Evolutionary conservation across 2,797 vertebrate species (phyloP), one percentile per base, ranked within the genome.

Genomic region (Micropoecilia bifurca): DNA sequence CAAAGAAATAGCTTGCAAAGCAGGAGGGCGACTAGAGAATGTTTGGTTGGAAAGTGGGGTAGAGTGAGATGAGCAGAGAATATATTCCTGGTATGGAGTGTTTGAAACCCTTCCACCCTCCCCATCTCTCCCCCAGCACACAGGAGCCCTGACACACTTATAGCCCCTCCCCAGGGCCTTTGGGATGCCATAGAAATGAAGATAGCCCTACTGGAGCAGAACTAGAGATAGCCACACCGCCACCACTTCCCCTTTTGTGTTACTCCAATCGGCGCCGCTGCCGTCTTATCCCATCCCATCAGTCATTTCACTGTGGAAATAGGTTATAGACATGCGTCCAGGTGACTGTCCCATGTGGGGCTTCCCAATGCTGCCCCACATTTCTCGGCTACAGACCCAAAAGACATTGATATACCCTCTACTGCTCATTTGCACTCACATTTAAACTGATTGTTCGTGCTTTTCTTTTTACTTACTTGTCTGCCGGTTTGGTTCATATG

Each of bases 91-190:
- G 61, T 48, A 48, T 28, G 74, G 74, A 79, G 59, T 79, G 78
- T 90, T 91, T 92, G 90, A 92, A 89, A 78, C 53, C 25, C 77
- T 74, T 53, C 50, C 22, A 3, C 22, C 7, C 22, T 53, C 50
- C 50, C 22, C 1, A 0, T 20, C 22, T 53, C 50, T 85, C 82
- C 83, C 91, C 84, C 86, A 73, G 83, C 90, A 87, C 89, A 91
- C 83, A 88, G 76, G 33, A 90, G 86, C 83, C 88, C 77, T 91
- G 92, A 90, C 92, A 92, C 84, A 92, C 88, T 91, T 90, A 90
- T 89, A 91, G 89, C 78, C 88, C 71, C 78, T 89, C 91, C 85
- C 73, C 0, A 33, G 80, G 81, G 88, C 74, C 61, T 85, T 85
- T 61, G 78, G 83, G 82, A 72, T 81, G 77, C 80, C 87, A 74